Evolutionary conservation across 30 jellyfish, hydroid and myxozoan species (phyloP), one percentile per base, ranked within the genome.

Genomic region (Hydractinia echinata): DNA sequence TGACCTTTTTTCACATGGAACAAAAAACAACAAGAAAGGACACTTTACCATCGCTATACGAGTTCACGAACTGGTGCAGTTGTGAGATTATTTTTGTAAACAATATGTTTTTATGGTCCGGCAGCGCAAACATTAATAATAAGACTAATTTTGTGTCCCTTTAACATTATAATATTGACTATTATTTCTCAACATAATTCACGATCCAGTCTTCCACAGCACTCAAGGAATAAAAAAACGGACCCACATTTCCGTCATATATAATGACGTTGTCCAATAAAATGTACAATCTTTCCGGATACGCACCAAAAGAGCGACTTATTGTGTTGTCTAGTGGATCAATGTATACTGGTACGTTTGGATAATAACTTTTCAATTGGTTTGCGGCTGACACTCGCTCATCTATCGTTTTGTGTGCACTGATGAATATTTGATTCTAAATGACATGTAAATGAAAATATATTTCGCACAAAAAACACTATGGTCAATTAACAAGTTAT

Each of bases 201-300:
- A 30, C 44, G 7, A 88, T 82, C 96, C 92, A 88, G 5, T 70
- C 60, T 14, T 58, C 79, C 52, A 88, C 81, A 67, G 78, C 96
- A 5, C 72, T 67, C 66, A 83, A 49, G 18, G 68, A 56, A 54
- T 83, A 88, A 49, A 61, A 61, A 68, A 77, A 83, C 20, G 96
- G 96, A 54, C 94, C 92, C 81, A 77, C 64, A n/a, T 88, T 88
- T 10, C 96, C 96, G 67, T 77, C 82, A 66, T 83, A 88, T 4
- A 81, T 87, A 11, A 88, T 90, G 16, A 14, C 53, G 5, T 87
- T 91, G 49, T 88, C 88, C 5, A 60, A 87, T 55, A 88, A 49
- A 66, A 88, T 84, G 66, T 83, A 88, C 51, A 88, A 81, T 64
- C 96, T 60, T 56, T 88, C 96, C 5, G 96, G 96, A 53, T 14